phyloP scores from a whole-genome alignment of 2,113 vertebrate genomes.

The Pelecanoides urinatrix region DNA sequence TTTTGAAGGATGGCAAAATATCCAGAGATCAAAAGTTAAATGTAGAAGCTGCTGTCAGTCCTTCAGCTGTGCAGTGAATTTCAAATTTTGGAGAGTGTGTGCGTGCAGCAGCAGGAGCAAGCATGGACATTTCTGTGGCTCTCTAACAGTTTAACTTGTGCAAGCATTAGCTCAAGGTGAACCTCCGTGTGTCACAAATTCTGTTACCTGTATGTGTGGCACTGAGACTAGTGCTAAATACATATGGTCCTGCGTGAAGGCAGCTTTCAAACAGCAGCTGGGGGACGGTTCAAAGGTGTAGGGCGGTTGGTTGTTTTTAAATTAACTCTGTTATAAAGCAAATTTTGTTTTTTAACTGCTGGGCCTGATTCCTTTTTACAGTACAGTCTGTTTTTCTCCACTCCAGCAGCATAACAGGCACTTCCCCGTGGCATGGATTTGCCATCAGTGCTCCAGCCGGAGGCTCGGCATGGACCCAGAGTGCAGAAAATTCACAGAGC shows the following conservation, averaged over 20 bases:
- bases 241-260: not conserved
- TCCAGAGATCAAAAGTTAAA: conserved; percentile 34
- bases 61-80: not conserved
- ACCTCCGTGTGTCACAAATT: not conserved
- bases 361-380: not conserved
- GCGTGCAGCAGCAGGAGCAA: not conserved
- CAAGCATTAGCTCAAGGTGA: not conserved
- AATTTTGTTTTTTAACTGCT: not conserved
- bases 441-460: not conserved
- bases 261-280: not conserved
- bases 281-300: not conserved
- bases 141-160: not conserved
- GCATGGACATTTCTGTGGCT: not conserved
- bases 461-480: not conserved
- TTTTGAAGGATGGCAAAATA: conserved; percentile 4
- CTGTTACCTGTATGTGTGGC: not conserved
- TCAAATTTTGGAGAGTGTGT: not conserved
- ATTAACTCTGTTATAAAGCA: not conserved
- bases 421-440: not conserved
- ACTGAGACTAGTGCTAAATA: not conserved
- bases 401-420: not conserved
- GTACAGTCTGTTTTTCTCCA: not conserved
- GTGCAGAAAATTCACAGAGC: not conserved
- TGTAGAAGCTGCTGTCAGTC: not conserved
- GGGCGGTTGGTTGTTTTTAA: not conserved